Conservation (phyloP, 1,140 invertebrate genomes). For the Micrasema minimum region DNA sequence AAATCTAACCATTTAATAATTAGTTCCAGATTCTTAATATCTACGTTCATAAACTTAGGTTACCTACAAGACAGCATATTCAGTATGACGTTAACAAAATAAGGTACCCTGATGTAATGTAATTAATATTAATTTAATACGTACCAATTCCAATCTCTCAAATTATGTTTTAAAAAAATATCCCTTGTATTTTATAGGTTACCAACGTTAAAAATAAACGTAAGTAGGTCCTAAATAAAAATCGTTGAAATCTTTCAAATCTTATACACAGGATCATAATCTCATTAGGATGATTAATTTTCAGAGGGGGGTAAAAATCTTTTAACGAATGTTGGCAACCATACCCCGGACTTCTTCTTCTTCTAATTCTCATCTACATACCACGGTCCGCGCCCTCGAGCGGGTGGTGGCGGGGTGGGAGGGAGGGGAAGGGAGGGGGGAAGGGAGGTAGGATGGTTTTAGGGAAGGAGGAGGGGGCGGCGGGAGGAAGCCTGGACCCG, state of each 20-base stretch:
- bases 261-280: constrained; percentile 25
- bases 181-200: no score
- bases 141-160: no score
- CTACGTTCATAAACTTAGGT: no score
- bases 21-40: no score
- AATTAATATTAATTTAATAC: no score
- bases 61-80: no score
- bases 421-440: background rate
- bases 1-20: no score
- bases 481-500: constrained; percentile 46
- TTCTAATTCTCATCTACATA: constrained; percentile 17
- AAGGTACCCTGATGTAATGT: no score
- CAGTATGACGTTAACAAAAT: no score
- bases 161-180: no score
- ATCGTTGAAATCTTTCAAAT: constrained; percentile 20
- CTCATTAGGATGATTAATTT: constrained; percentile 39
- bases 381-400: constrained; percentile 20
- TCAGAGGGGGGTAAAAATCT: constrained; percentile 30
- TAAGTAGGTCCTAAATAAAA: constrained; percentile 14
- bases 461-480: background rate
- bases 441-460: background rate
- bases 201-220: no score
- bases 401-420: background rate
- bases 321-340: constrained; percentile 39
- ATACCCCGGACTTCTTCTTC: constrained; percentile 5